Base-by-base conservation (phyloP, 1,140 invertebrate species). In the Nautilus pompilius region DNA sequence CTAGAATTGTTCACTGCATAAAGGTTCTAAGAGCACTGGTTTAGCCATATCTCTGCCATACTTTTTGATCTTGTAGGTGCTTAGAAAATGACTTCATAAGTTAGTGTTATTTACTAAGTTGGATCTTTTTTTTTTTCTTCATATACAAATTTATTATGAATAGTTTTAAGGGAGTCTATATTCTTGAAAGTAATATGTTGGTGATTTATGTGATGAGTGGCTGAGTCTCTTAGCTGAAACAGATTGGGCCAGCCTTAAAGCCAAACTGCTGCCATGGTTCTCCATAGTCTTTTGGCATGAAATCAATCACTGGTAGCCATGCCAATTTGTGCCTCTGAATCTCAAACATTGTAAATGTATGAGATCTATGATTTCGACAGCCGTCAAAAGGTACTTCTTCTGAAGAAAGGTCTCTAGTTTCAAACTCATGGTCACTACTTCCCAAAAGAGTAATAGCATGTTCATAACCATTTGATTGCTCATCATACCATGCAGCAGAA, bases 181-280 rank as follows among this genome's bases (percentile, higher is more conserved):
- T n/a, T n/a, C n/a, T n/a, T n/a, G n/a, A n/a, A n/a, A n/a, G n/a
- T n/a, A n/a, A n/a, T n/a, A n/a, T n/a, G n/a, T n/a, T n/a, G n/a
- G n/a, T n/a, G n/a, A n/a, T n/a, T n/a, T n/a, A n/a, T n/a, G n/a
- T n/a, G n/a, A n/a, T n/a, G n/a, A n/a, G n/a, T n/a, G n/a, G n/a
- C n/a, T n/a, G n/a, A n/a, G n/a, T n/a, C n/a, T n/a, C n/a, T 84
- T 81, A 90, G 71, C 85, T 86, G 78, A 93, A 93, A 76, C 93
- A 95, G 46, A 93, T 87, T 1, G 91, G 91, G 5, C 93, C 93
- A 2, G 90, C 86, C 67, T 87, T 85, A 79, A 94, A 95, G 10
- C 92, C 90, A 80, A 94, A 94, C 20, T 91, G 88, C 81, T 95
- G 92, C 72, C 89, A 85, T 0, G 89, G 86, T 48, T 86, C 83